Evolutionary conservation across 2,888 invertebrate species (phyloP), one percentile per base, ranked within the genome.

Genomic region (Sinhomidia bicolor): DNA sequence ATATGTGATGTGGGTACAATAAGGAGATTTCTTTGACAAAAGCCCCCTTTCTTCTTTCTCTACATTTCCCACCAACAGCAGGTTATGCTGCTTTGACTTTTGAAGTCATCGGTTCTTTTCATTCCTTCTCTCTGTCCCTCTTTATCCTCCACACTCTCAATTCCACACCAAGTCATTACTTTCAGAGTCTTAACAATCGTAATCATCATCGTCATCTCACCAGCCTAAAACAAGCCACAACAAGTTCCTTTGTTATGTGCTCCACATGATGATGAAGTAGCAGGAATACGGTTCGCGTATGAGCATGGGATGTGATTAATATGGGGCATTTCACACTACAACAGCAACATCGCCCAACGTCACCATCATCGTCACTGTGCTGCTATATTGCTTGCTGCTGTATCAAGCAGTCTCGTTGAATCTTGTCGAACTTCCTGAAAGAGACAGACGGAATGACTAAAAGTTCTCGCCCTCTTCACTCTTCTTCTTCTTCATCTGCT

Each of bases 1-100:
- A 26, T 74, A 74, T 83, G 83, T 83, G 83, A 83, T 57, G 60
- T 74, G 74, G 54, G 68, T 74, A 74, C 36, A 44, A 14, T 57
- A 83, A 41, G 4, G 44, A 36, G 62, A 65, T 62, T 26, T 41
- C 14, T 26, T n/a, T 65, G 12, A 51, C n/a, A 32, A 41, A 36
- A 12, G n/a, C n/a, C 47, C 23, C 68, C 29, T 51, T 32, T n/a
- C 10, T 23, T 44, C 74, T 17, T 47, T 44, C 26, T 26, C 17
- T 36, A 10, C 57, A 14, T 32, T 7, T 32, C 14, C 65, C 14
- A 36, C 65, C 14, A 14, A 14, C 47, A 7, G 57, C 17, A 17
- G n/a, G 57, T 57, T 57, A n/a, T 17, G 57, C 14, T 41, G 41
- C 10, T 47, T 47, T 47, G 14, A 47, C 47, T 47, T 47, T 47